phyloP scores from a whole-genome alignment of 1,140 invertebrate species.

The Aphis craccivora region DNA sequence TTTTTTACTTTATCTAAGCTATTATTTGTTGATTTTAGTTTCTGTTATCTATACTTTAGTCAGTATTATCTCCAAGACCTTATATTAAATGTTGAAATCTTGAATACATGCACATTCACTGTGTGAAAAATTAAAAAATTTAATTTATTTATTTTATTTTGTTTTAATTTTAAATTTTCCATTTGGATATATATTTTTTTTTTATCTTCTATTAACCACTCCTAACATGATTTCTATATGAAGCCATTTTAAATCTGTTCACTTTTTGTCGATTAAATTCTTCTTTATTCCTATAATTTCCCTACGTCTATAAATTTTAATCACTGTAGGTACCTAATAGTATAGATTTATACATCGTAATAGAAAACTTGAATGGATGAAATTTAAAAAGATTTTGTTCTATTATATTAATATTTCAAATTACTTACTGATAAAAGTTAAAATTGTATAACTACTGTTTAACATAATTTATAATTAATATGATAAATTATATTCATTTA shows the following conservation, averaged over 20 bases:
- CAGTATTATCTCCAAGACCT: background rate
- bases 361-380: background rate
- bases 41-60: too few relatives aligned
- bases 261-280: background rate
- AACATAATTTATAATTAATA: background rate
- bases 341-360: background rate
- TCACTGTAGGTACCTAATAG: background rate
- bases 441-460: background rate
- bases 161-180: background rate
- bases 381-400: background rate
- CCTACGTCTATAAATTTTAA: background rate
- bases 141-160: too few relatives aligned
- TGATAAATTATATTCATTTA: background rate
- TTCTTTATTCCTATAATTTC: background rate
- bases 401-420: background rate
- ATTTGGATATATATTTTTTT: background rate
- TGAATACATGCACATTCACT: background rate
- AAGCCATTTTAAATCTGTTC: background rate
- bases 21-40: background rate
- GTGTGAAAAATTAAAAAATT: too few relatives aligned
- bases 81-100: background rate
- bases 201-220: background rate
- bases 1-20: background rate
- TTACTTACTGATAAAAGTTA: background rate
- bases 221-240: background rate